phyloP scores from a whole-genome alignment of 2,888 invertebrate species.

The Sinelater perroti region DNA sequence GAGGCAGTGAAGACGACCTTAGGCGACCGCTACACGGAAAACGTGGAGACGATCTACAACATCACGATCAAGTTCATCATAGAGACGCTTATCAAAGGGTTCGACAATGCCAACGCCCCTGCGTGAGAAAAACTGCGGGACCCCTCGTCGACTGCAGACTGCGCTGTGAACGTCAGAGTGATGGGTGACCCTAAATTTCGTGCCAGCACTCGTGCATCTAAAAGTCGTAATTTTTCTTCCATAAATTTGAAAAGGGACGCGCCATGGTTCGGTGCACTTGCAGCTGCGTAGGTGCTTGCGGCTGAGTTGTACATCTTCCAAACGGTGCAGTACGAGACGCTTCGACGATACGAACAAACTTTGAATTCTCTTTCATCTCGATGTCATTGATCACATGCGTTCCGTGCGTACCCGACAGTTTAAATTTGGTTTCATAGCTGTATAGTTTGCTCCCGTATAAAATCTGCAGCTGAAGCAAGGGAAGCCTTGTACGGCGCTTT shows the following conservation, averaged over 20 bases:
- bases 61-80: conserved; percentile 88
- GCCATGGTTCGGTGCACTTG: conserved; percentile 24
- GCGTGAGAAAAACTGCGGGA: conserved; percentile 33
- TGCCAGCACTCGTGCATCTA: conserved; percentile 11
- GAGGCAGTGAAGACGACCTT: conserved; percentile 85
- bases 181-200: conserved; percentile 13
- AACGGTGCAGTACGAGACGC: background rate
- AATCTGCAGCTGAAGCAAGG: too few relatives aligned
- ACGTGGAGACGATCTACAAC: conserved; percentile 89
- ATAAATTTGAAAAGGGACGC: conserved; percentile 24
- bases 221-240: conserved; percentile 23
- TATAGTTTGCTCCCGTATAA: too few relatives aligned
- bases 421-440: too few relatives aligned
- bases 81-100: conserved; percentile 83
- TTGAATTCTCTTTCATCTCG: conserved; percentile 6
- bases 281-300: background rate
- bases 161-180: conserved; percentile 3
- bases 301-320: background rate
- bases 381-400: too few relatives aligned
- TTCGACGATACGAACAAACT: conserved; percentile 10
- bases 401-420: too few relatives aligned
- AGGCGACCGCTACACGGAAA: conserved; percentile 87
- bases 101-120: conserved; percentile 62
- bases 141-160: background rate
- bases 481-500: too few relatives aligned